Evolutionary conservation across 2,113 vertebrate genomes (phyloP).

Genomic region (Serinus canaria): DNA sequence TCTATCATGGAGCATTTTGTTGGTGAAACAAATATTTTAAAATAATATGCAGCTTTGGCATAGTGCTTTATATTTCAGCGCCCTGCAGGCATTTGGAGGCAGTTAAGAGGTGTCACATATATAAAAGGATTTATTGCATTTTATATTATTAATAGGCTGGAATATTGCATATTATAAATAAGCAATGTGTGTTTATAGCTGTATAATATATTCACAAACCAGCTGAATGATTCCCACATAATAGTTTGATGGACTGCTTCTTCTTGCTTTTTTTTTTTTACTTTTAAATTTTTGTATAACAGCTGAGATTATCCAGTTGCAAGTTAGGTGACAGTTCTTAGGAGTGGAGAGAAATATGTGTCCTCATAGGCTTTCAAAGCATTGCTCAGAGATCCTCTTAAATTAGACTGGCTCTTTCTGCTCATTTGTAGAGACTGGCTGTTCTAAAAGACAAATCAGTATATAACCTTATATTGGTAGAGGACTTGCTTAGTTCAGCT

Average conservation of each 20-base stretch:
- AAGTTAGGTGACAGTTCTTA: neutral
- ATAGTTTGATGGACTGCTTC: neutral
- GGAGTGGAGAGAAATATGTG: neutral
- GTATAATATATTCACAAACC: neutral
- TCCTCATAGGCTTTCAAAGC: neutral
- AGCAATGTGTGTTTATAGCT: neutral
- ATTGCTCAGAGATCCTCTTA: neutral
- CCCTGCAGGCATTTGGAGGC: neutral
- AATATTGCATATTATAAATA: neutral
- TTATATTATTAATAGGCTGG: neutral
- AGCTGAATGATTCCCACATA: neutral
- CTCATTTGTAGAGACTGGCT: neutral
- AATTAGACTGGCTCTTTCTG: neutral
- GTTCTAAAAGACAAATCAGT: neutral
- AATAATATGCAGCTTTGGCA: neutral
- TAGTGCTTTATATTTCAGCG: neutral
- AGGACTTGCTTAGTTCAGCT: neutral
- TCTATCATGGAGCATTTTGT: neutral
- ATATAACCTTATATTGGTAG: neutral
- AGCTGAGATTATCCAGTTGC: neutral
- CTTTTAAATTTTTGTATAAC: neutral
- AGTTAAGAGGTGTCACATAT: neutral
- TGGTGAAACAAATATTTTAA: neutral
- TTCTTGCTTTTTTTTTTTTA: no score
- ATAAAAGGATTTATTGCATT: neutral